Percentiles rank a stretch among this genome's conserved stretches.
These are phyloP conservation scores for Plecturocebus donacophilus DNA, from an alignment of 2,113 vertebrate genomes.

Conservation along the genomic window DNA sequence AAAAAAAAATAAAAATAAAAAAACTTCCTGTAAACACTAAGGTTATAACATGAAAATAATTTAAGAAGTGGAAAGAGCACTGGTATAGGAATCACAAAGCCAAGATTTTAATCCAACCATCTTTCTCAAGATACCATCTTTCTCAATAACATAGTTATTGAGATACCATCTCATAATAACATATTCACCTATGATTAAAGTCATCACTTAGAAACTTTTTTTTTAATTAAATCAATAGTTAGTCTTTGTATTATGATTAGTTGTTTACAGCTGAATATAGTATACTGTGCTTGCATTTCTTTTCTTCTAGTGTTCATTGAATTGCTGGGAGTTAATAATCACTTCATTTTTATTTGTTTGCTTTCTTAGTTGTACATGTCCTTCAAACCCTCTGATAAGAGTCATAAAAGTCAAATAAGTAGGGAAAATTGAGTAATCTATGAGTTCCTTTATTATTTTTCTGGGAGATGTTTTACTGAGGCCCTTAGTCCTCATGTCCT, in stretches of 20 bases:
- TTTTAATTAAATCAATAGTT: not conserved
- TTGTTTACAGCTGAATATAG: not conserved
- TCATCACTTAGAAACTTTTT: not conserved
- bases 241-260: not conserved
- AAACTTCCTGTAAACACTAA: not conserved
- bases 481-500: not conserved
- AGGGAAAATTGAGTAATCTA: not conserved
- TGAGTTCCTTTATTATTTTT: not conserved
- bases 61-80: not conserved
- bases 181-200: not conserved
- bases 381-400: not conserved
- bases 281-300: not conserved
- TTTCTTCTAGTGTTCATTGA: not conserved
- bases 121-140: too few species aligned
- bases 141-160: too few species aligned
- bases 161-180: too few species aligned
- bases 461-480: not conserved
- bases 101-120: not conserved
- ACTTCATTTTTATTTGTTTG: slow-evolving; percentile 11
- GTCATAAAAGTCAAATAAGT: not conserved
- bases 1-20: too few species aligned
- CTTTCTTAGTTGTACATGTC: not conserved
- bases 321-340: not conserved
- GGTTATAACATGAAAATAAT: not conserved
- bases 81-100: not conserved